Conservation (phyloP, 2,888 invertebrate species). For the Beris chalybata region DNA sequence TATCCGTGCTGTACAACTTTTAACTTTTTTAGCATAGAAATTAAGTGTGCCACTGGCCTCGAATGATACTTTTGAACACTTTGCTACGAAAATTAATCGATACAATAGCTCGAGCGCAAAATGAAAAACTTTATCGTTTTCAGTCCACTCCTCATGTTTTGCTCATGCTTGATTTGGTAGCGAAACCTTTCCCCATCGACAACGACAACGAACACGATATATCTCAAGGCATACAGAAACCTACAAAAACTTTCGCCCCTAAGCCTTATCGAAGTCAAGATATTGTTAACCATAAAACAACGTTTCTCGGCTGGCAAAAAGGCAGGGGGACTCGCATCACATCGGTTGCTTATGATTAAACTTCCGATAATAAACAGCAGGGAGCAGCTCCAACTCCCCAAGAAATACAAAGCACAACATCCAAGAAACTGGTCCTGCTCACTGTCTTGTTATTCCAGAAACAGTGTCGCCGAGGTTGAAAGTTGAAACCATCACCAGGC, state of each 20-base stretch:
- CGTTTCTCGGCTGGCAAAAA: conserved; percentile 20
- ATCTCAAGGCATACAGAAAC: conserved; percentile 6
- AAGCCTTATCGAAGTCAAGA: conserved; percentile 31
- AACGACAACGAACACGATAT: not conserved
- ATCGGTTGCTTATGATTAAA: conserved; percentile 21
- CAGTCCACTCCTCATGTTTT: conserved; percentile 6
- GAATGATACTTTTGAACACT: conserved; percentile 14
- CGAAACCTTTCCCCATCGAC: not conserved
- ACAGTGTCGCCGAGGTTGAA: conserved; percentile 26
- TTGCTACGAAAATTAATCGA: conserved; percentile 30
- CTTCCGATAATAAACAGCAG: conserved; percentile 21
- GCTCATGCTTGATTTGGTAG: conserved; percentile 13
- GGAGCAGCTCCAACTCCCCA: not conserved
- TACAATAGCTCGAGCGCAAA: not conserved
- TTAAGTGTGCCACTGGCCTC: conserved; percentile 24
- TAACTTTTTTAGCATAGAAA: conserved; percentile 17
- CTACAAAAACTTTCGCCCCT: conserved; percentile 23
- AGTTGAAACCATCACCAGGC: conserved; percentile 25
- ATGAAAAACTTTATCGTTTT: conserved; percentile 26
- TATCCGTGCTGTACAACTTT: conserved; percentile 4
- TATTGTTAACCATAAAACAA: conserved; percentile 32
- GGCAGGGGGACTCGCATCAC: conserved; percentile 1
- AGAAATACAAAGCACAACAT: not conserved
- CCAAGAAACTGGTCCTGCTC: conserved; percentile 13
- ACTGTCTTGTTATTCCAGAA: conserved; percentile 21